Conservation (phyloP, 1,140 invertebrate genomes). For the Atta cephalotes region DNA sequence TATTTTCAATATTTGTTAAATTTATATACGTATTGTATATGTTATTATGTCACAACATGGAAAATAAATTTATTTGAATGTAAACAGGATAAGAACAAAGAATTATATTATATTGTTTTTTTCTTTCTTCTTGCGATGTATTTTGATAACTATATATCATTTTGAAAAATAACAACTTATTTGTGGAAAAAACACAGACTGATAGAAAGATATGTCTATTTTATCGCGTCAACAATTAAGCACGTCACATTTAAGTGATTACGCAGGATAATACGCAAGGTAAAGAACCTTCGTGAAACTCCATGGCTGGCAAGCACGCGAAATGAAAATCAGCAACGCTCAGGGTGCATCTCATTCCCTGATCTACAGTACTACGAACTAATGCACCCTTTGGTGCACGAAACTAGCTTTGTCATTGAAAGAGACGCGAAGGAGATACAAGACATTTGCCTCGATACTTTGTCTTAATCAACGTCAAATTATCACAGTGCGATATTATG, state of each 20-base stretch:
- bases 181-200: not conserved
- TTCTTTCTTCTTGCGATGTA: not conserved
- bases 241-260: slow-evolving; percentile 65
- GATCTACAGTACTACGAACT: slow-evolving; percentile 66
- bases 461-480: slow-evolving; percentile 62
- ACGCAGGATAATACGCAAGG: slow-evolving; percentile 43
- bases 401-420: slow-evolving; percentile 62
- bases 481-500: slow-evolving; percentile 12
- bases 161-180: slow-evolving; percentile 16
- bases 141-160: not conserved
- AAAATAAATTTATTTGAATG: not conserved
- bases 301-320: slow-evolving; percentile 70
- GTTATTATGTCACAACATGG: not conserved
- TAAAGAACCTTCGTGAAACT: slow-evolving; percentile 61
- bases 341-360: slow-evolving; percentile 72
- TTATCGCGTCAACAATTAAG: slow-evolving; percentile 64
- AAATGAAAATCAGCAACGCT: slow-evolving; percentile 75
- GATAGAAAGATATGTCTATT: slow-evolving; percentile 8
- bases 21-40: not conserved
- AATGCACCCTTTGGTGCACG: slow-evolving; percentile 66
- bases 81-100: not conserved
- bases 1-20: not conserved
- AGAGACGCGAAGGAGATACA: slow-evolving; percentile 55
- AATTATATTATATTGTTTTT: not conserved
- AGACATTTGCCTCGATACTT: slow-evolving; percentile 58